Conservation (phyloP, 1,140 invertebrate genomes). For the Brachystomella parvula region DNA sequence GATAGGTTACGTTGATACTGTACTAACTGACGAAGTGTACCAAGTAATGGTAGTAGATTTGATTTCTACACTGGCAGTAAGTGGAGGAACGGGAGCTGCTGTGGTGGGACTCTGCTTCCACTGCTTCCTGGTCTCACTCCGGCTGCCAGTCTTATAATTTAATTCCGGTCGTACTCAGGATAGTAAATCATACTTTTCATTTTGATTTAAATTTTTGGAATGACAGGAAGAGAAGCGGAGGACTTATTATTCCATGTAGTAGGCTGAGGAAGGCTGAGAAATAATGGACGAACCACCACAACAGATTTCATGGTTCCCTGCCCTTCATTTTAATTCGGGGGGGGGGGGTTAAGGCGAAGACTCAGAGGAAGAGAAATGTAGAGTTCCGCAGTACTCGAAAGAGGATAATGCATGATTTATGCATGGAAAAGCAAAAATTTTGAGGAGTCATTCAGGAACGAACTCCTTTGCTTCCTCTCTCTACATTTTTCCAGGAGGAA, state of each 20-base stretch:
- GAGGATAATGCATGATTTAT: neutral
- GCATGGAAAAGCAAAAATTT: neutral
- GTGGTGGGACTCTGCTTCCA: too few relatives aligned
- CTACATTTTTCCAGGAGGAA: neutral
- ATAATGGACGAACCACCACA: neutral
- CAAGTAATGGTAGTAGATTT: too few relatives aligned
- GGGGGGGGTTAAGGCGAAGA: neutral
- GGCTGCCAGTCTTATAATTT: too few relatives aligned
- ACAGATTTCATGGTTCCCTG: neutral
- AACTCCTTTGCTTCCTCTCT: neutral
- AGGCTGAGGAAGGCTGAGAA: too few relatives aligned
- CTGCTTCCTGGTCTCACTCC: too few relatives aligned
- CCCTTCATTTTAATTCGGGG: constrained; percentile 1
- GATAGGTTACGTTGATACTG: too few relatives aligned
- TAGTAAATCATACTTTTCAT: constrained; percentile 3
- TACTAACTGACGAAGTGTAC: too few relatives aligned
- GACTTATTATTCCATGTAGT: neutral
- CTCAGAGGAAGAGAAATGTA: neutral
- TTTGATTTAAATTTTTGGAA: neutral
- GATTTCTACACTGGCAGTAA: too few relatives aligned
- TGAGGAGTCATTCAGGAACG: neutral
- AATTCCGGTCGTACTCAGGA: too few relatives aligned
- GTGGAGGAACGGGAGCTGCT: too few relatives aligned
- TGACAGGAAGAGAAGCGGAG: neutral
- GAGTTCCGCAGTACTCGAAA: too few relatives aligned